phyloP scores from a whole-genome alignment of 2,113 vertebrate species.

The Noturus placidus region DNA sequence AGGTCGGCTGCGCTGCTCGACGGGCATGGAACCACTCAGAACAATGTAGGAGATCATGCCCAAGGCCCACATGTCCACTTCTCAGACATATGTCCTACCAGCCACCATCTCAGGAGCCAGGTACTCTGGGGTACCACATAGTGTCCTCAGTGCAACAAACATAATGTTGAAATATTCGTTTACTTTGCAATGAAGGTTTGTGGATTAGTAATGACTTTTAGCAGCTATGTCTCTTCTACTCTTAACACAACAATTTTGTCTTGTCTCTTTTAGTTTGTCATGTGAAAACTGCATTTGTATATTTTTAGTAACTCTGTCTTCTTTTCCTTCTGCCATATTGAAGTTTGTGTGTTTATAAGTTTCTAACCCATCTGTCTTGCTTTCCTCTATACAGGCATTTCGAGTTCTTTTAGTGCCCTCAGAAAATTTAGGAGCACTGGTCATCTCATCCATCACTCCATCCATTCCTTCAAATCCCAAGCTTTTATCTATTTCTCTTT shows the following conservation, averaged over 20 bases:
- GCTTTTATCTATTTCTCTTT: background rate
- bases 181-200: background rate
- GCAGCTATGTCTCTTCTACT: background rate
- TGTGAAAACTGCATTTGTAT: slow-evolving; percentile 13
- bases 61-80: slow-evolving; percentile 70
- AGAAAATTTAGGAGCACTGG: background rate
- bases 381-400: background rate
- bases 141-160: slow-evolving; percentile 50
- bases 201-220: slow-evolving; percentile 8
- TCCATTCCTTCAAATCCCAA: slow-evolving; percentile 26
- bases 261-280: background rate
- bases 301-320: background rate
- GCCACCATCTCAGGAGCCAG: slow-evolving; percentile 68
- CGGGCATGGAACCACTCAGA: slow-evolving; percentile 68
- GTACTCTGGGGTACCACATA: slow-evolving; percentile 64
- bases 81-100: slow-evolving; percentile 54
- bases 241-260: background rate
- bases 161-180: background rate
- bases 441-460: slow-evolving; percentile 28
- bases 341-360: background rate
- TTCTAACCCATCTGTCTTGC: slow-evolving; percentile 16
- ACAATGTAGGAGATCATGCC: slow-evolving; percentile 67
- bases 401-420: slow-evolving; percentile 17
- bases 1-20: slow-evolving; percentile 62
- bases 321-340: background rate